phyloP scores from a whole-genome alignment of 1,140 invertebrate species.

The Thaumatotibia leucotreta region DNA sequence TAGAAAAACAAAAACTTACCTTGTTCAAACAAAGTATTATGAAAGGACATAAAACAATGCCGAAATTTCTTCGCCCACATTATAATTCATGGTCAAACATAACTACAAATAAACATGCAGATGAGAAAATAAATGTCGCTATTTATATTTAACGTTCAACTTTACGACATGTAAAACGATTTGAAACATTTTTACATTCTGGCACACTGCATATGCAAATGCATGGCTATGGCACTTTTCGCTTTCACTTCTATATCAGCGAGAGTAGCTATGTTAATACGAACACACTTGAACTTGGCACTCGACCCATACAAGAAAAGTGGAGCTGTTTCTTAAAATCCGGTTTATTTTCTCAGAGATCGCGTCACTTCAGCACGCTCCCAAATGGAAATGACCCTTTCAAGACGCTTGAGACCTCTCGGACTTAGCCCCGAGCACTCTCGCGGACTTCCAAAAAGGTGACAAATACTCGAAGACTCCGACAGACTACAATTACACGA shows the following conservation, averaged over 20 bases:
- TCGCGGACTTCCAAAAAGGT: slow-evolving; percentile 8
- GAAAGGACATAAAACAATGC: neutral
- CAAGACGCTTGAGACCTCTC: slow-evolving; percentile 1
- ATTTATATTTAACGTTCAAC: slow-evolving; percentile 1
- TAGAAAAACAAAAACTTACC: neutral
- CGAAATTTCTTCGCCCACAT: neutral
- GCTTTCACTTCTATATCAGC: neutral
- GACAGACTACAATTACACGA: neutral
- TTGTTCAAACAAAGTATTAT: neutral
- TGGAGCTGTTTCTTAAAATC: neutral
- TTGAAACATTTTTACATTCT: slow-evolving; percentile 1
- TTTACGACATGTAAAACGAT: neutral
- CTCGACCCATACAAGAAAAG: slow-evolving; percentile 8
- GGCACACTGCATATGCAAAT: neutral
- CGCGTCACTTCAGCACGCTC: slow-evolving; percentile 1
- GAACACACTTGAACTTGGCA: slow-evolving; percentile 3
- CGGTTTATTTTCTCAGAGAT: slow-evolving; percentile 1
- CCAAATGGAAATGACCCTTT: slow-evolving; percentile 12
- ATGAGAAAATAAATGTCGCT: neutral
- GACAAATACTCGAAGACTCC: neutral
- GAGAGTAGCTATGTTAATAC: neutral
- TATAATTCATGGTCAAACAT: neutral
- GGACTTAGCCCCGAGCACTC: slow-evolving; percentile 1
- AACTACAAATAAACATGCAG: neutral
- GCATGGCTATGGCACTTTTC: neutral